Percentiles rank a stretch among this genome's conserved stretches.
These are phyloP conservation scores for Butorides virescens DNA, from an alignment of 2,113 vertebrate species.

Conservation along the genomic window DNA sequence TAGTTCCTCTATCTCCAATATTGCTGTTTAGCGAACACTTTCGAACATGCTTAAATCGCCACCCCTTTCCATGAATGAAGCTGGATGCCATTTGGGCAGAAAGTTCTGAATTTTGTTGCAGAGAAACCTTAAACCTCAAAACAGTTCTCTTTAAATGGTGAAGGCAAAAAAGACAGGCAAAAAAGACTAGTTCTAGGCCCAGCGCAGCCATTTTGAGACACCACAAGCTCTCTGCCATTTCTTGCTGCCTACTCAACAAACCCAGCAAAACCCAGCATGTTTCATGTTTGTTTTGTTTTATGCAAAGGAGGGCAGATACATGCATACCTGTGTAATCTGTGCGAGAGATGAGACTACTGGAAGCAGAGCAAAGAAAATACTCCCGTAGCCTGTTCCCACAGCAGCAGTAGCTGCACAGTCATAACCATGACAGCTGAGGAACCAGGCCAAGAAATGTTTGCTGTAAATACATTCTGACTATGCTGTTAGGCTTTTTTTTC, in stretches of 20 bases:
- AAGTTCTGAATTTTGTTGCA: not conserved
- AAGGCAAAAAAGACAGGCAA: no score
- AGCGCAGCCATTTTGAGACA: not conserved
- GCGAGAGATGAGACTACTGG: not conserved
- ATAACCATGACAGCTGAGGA: slow-evolving; percentile 50
- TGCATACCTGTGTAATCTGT: not conserved
- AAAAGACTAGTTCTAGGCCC: not conserved
- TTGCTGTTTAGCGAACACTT: not conserved
- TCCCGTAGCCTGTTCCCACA: slow-evolving; percentile 2
- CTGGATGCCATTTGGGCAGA: not conserved
- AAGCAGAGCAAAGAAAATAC: slow-evolving; percentile 25
- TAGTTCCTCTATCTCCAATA: not conserved
- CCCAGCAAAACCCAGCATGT: not conserved
- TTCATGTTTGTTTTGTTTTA: not conserved
- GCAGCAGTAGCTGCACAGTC: slow-evolving; percentile 36
- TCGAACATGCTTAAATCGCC: not conserved
- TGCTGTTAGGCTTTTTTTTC: not conserved
- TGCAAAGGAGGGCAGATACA: not conserved
- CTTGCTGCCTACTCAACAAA: not conserved
- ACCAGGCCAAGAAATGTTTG: slow-evolving; percentile 52
- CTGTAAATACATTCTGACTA: slow-evolving; percentile 49
- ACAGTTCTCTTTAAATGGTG: not conserved
- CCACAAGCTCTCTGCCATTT: not conserved
- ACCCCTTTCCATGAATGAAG: not conserved
- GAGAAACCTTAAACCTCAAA: not conserved